Evolutionary conservation across 2,888 invertebrate species (phyloP).

Genomic region (Deilephila porcellus): DNA sequence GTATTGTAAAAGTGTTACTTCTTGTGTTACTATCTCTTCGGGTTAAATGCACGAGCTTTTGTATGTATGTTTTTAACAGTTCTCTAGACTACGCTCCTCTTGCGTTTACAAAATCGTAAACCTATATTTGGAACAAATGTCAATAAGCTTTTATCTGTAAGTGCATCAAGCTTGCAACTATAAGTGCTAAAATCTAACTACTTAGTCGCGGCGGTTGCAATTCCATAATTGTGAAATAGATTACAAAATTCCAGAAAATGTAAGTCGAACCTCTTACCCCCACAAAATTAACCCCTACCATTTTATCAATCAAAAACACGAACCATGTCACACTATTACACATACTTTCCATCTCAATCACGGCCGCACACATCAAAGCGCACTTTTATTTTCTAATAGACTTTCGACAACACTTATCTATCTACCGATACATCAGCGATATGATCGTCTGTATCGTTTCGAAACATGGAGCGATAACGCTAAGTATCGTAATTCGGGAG

Average conservation of each 20-base stretch:
- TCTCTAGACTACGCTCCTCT: too few relatives aligned
- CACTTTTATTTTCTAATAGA: constrained; percentile 30
- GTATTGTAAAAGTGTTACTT: too few relatives aligned
- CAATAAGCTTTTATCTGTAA: too few relatives aligned
- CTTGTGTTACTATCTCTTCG: too few relatives aligned
- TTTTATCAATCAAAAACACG: neutral
- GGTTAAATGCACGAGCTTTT: too few relatives aligned
- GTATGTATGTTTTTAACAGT: too few relatives aligned
- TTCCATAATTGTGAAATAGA: neutral
- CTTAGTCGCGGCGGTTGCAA: too few relatives aligned
- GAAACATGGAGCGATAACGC: constrained; percentile 28
- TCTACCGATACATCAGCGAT: constrained; percentile 25
- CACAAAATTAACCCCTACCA: neutral
- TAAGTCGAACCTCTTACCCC: too few relatives aligned
- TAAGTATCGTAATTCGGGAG: constrained; percentile 30
- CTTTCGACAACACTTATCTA: constrained; percentile 28
- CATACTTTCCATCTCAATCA: constrained; percentile 13
- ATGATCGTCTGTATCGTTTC: constrained; percentile 29
- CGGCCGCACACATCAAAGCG: neutral
- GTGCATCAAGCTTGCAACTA: too few relatives aligned
- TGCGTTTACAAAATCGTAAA: too few relatives aligned
- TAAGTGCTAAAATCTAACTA: neutral
- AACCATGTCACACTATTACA: neutral
- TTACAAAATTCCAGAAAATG: too few relatives aligned
- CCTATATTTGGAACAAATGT: too few relatives aligned